These are phyloP conservation scores for Diploptera punctata DNA, from an alignment of 2,888 invertebrate species.

Conservation along the genomic window DNA sequence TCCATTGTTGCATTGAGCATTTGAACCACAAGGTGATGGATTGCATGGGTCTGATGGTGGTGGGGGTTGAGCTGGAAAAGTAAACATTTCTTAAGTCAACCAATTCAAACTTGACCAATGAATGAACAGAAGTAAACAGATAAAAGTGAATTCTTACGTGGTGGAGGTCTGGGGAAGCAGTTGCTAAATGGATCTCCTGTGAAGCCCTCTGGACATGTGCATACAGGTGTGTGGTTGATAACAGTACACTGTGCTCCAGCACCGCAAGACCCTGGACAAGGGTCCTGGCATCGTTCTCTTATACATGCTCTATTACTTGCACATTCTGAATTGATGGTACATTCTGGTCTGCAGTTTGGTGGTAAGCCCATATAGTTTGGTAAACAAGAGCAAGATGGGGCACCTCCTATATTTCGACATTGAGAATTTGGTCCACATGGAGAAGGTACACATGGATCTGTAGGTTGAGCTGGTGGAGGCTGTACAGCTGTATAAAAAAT, in stretches of 20 bases:
- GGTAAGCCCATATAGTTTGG: constrained; percentile 48
- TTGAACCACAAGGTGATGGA: constrained; percentile 51
- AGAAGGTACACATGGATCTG: constrained; percentile 51
- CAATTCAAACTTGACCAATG: no score
- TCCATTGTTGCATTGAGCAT: constrained; percentile 57
- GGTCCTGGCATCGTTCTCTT: constrained; percentile 50
- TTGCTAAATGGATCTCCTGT: constrained; percentile 73
- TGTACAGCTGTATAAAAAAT: constrained; percentile 40
- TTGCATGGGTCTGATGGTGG: constrained; percentile 59
- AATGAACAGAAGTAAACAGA: no score
- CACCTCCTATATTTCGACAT: constrained; percentile 70
- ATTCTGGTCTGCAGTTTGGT: constrained; percentile 47
- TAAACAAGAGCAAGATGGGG: constrained; percentile 54
- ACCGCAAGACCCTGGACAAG: constrained; percentile 50
- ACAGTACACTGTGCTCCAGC: constrained; percentile 48
- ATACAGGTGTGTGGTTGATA: constrained; percentile 74
- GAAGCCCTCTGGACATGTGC: constrained; percentile 71
- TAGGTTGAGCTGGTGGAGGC: constrained; percentile 14
- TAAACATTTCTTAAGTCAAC: not conserved
- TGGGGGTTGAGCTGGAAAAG: constrained; percentile 31
- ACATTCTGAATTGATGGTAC: constrained; percentile 49
- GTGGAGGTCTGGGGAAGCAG: constrained; percentile 41
- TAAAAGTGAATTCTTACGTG: constrained; percentile 34
- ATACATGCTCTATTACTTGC: constrained; percentile 49
- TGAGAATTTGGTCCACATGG: constrained; percentile 64